Percentiles rank a stretch among this genome's conserved stretches.
These are phyloP conservation scores for Mormyrus proboscirostris DNA, from an alignment of 2,797 vertebrate genomes.

Conservation along the genomic window DNA sequence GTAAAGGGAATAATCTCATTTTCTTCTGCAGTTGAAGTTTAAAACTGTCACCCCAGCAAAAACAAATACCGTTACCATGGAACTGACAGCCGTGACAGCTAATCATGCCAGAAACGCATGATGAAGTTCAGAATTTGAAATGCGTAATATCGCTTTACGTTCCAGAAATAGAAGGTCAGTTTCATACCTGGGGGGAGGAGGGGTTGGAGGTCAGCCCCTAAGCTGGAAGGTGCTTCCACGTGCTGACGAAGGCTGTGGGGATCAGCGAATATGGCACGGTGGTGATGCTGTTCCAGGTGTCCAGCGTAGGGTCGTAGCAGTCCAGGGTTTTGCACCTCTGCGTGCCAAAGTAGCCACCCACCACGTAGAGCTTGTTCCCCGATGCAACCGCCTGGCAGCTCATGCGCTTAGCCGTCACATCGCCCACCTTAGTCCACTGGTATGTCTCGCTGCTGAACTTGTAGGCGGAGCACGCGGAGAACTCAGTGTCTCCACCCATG, in stretches of 20 bases:
- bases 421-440: constrained; percentile 98
- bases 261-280: constrained; percentile 97
- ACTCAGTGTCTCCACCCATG: constrained; percentile 96
- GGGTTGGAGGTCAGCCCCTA: constrained; percentile 50
- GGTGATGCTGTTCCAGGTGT: constrained; percentile 96
- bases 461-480: constrained; percentile 94
- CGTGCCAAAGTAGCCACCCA: constrained; percentile 97
- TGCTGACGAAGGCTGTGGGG: constrained; percentile 96
- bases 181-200: constrained; percentile 2
- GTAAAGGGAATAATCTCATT: not conserved
- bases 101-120: not conserved
- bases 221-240: constrained; percentile 95
- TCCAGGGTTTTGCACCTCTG: constrained; percentile 97
- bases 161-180: not conserved
- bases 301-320: constrained; percentile 91
- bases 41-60: not conserved
- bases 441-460: constrained; percentile 96
- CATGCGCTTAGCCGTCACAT: constrained; percentile 96
- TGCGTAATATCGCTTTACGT: not conserved
- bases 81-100: not conserved
- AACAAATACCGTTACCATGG: not conserved
- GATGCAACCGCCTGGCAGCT: constrained; percentile 98
- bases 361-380: constrained; percentile 94
- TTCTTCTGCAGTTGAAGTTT: not conserved
- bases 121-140: not conserved